Evolutionary conservation across 1,140 invertebrate genomes (phyloP).

Genomic region (Papilio aristodemus): DNA sequence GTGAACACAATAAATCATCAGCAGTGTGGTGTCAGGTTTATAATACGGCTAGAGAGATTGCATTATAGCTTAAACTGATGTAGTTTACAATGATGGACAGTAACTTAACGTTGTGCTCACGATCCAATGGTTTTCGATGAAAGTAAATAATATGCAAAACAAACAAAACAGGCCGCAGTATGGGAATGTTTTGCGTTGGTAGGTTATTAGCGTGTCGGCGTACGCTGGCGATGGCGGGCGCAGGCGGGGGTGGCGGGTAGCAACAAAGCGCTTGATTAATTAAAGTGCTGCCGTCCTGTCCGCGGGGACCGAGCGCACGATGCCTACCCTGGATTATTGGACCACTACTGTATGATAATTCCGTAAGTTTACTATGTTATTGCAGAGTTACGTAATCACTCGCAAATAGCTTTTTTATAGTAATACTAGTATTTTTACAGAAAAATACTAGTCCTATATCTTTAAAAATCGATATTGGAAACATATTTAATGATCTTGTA

Average conservation of each 20-base stretch:
- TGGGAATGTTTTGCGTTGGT: constrained; percentile 62
- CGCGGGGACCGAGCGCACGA: constrained; percentile 50
- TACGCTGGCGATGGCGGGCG: constrained; percentile 38
- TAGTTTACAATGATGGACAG: too few relatives aligned
- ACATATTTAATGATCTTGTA: too few relatives aligned
- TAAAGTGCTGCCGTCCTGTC: constrained; percentile 70
- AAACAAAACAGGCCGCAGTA: constrained; percentile 53
- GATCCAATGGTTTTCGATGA: constrained; percentile 48
- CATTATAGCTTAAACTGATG: too few relatives aligned
- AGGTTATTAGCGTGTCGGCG: constrained; percentile 54
- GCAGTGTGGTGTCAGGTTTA: too few relatives aligned
- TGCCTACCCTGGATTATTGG: constrained; percentile 56
- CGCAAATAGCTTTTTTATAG: too few relatives aligned
- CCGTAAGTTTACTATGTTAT: background rate
- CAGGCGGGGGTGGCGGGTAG: constrained; percentile 51
- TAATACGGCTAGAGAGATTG: too few relatives aligned
- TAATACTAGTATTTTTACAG: too few relatives aligned
- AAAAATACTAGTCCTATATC: too few relatives aligned
- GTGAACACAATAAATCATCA: too few relatives aligned
- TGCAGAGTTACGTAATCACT: background rate
- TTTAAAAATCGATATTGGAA: too few relatives aligned
- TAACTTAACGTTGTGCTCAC: too few relatives aligned
- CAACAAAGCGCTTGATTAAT: constrained; percentile 72
- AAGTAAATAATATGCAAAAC: constrained; percentile 55
- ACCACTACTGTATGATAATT: constrained; percentile 42